Evolutionary conservation across 2,888 invertebrate genomes (phyloP).

Genomic region (Drosophila paramelanica): DNA sequence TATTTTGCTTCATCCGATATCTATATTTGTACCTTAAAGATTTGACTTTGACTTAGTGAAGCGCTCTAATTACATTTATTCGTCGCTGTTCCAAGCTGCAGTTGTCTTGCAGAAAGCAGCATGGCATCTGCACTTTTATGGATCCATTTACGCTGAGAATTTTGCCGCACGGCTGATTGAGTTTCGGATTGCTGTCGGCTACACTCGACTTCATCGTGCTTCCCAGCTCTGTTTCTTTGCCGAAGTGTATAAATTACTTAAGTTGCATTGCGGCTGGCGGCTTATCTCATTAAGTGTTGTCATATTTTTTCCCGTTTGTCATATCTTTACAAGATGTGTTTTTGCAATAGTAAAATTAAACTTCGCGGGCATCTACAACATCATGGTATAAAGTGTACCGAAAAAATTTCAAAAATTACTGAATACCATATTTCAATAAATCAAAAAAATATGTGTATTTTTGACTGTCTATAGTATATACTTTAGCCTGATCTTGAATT

Average conservation of each 20-base stretch:
- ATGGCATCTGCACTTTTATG: slow-evolving; percentile 15
- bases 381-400: no score
- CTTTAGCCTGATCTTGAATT: no score
- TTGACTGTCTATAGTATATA: no score
- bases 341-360: background rate
- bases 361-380: background rate
- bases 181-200: slow-evolving; percentile 64
- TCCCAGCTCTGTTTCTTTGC: slow-evolving; percentile 24
- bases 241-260: slow-evolving; percentile 61
- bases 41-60: slow-evolving; percentile 5
- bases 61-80: slow-evolving; percentile 60
- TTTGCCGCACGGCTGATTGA: slow-evolving; percentile 69
- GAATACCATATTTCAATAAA: no score
- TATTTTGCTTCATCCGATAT: slow-evolving; percentile 17
- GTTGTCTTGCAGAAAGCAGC: background rate
- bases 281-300: slow-evolving; percentile 65
- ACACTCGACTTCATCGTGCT: slow-evolving; percentile 27
- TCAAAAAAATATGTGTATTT: no score
- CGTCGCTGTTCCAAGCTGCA: slow-evolving; percentile 1
- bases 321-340: background rate
- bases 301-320: slow-evolving; percentile 19
- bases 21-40: slow-evolving; percentile 1
- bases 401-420: no score
- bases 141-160: slow-evolving; percentile 31
- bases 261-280: slow-evolving; percentile 49